Conservation (phyloP, 2,888 invertebrate genomes). For the Theodoxus fluviatilis region DNA sequence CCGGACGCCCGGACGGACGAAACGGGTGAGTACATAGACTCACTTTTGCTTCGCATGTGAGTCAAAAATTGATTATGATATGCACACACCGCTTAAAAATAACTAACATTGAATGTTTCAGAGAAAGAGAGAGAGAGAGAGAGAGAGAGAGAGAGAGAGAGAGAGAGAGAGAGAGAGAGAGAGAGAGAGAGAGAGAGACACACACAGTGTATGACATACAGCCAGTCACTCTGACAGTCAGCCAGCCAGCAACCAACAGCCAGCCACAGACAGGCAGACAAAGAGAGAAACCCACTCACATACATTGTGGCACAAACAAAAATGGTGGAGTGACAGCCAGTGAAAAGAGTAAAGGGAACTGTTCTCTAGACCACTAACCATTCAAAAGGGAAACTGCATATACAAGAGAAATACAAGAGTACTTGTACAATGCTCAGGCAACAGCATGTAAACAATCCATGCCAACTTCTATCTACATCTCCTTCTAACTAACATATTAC, state of each 20-base stretch:
- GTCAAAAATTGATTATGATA: no score
- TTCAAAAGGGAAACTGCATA: no score
- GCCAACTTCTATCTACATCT: no score
- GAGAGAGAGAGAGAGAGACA: conserved; percentile 16
- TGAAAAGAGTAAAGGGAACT: no score
- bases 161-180: conserved; percentile 17
- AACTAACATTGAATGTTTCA: neutral
- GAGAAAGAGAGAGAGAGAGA: neutral
- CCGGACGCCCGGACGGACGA: no score
- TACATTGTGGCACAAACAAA: neutral
- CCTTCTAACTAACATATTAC: no score
- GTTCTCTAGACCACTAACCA: no score
- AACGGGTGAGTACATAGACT: no score
- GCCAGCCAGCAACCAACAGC: neutral
- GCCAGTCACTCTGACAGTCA: neutral
- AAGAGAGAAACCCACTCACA: neutral
- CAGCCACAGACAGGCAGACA: neutral
- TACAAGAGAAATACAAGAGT: no score
- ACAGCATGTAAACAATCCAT: no score
- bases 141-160: conserved; percentile 3
- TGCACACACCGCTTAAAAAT: neutral
- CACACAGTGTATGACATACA: neutral
- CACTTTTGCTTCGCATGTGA: no score
- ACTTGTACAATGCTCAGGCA: no score
- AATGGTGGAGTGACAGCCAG: neutral